phyloP scores from a whole-genome alignment of 2,888 invertebrate species.

The Galerucella calmariensis region DNA sequence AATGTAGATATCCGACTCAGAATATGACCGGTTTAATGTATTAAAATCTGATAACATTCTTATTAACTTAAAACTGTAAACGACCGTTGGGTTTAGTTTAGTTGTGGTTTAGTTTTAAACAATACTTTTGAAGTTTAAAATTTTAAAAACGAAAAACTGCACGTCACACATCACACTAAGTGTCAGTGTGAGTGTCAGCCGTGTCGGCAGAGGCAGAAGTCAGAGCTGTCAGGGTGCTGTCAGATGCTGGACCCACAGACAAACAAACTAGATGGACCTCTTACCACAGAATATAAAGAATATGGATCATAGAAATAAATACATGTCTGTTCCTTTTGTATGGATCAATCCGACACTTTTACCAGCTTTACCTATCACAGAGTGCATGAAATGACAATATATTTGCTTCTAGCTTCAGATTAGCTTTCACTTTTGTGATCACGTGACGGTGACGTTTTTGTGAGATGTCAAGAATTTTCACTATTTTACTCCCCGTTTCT shows the following conservation, averaged over 20 bases:
- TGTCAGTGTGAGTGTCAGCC: no score
- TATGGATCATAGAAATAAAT: no score
- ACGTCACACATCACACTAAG: no score
- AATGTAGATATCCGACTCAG: constrained; percentile 39
- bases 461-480: constrained; percentile 39
- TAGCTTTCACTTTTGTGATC: constrained; percentile 22
- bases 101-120: background rate
- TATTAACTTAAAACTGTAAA: background rate
- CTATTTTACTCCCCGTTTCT: constrained; percentile 18
- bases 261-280: no score
- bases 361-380: no score
- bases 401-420: constrained; percentile 14
- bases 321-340: no score
- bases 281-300: no score
- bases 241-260: no score
- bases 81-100: background rate
- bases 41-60: constrained; percentile 18
- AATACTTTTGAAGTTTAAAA: background rate
- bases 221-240: no score
- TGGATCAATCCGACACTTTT: no score
- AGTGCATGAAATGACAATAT: no score
- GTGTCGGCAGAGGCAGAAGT: no score
- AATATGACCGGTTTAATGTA: constrained; percentile 40
- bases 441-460: constrained; percentile 43
- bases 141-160: background rate